A percentile compares a stretch with the other conserved stretches of the same genome.
phyloP scores from a whole-genome alignment of 2,888 invertebrate species.

The Syrista parreyssii region DNA sequence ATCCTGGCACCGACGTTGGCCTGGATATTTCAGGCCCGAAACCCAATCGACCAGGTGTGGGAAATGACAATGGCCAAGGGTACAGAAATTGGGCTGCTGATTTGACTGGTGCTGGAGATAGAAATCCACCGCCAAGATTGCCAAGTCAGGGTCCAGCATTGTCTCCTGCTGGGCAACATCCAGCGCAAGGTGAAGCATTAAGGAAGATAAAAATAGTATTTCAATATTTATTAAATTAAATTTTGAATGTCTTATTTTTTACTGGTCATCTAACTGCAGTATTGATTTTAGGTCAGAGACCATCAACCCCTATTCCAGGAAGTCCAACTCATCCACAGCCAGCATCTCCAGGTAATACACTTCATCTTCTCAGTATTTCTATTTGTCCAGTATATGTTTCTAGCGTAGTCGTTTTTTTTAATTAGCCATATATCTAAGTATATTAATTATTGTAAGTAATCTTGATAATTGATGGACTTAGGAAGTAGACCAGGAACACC shows the following conservation, averaged over 20 bases:
- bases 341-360: neutral
- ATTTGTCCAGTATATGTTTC: no score
- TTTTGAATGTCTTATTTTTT: neutral
- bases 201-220: neutral
- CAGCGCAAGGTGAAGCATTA: slow-evolving; percentile 8
- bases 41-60: slow-evolving; percentile 41
- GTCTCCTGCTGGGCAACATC: slow-evolving; percentile 22
- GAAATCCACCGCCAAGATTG: slow-evolving; percentile 37
- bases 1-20: slow-evolving; percentile 61
- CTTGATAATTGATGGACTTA: neutral
- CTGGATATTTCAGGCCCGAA: slow-evolving; percentile 41
- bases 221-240: neutral
- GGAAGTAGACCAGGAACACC: slow-evolving; percentile 24
- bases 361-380: neutral
- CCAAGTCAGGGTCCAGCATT: slow-evolving; percentile 46
- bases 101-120: slow-evolving; percentile 54
- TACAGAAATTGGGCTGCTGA: slow-evolving; percentile 58
- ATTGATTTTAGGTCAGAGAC: slow-evolving; percentile 12
- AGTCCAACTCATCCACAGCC: neutral
- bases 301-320: slow-evolving; percentile 8
- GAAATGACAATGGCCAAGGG: slow-evolving; percentile 40
- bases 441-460: neutral
- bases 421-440: neutral
- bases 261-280: neutral
- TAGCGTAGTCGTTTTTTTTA: neutral